phyloP scores from a whole-genome alignment of 2,888 invertebrate genomes.

The Cephus pygmeus region DNA sequence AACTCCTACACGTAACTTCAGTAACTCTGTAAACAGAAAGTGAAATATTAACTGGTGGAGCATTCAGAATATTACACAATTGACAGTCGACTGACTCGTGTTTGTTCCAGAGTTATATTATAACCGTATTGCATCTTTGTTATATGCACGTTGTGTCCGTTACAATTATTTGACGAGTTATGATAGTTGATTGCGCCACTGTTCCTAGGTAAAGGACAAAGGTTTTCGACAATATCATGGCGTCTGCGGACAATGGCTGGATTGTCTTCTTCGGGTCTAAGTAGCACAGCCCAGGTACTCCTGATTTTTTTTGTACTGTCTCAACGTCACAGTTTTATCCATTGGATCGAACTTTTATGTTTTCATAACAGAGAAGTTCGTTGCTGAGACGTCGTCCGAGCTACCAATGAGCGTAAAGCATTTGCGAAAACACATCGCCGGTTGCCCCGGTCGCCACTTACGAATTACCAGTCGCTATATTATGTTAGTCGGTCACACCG shows the following conservation, averaged over 20 bases:
- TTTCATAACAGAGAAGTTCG: conserved; percentile 20
- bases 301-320: conserved; percentile 1
- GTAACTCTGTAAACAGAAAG: background rate
- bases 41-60: background rate
- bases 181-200: background rate
- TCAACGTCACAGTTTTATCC: background rate
- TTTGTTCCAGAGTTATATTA: background rate
- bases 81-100: background rate
- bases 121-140: background rate
- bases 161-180: background rate
- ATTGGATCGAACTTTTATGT: conserved; percentile 8
- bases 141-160: background rate
- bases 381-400: conserved; percentile 19
- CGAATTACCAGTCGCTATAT: conserved; percentile 10
- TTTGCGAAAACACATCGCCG: conserved; percentile 20
- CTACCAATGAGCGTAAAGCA: conserved; percentile 21
- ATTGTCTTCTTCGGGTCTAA: background rate
- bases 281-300: background rate
- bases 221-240: background rate
- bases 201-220: background rate
- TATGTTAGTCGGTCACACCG: background rate
- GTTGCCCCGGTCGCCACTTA: conserved; percentile 14
- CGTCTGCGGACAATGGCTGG: background rate
- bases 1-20: background rate
- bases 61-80: background rate